Evolutionary conservation across 1,140 invertebrate species (phyloP), one percentile per base, ranked within the genome.

Genomic region (Drosophila nikananu): DNA sequence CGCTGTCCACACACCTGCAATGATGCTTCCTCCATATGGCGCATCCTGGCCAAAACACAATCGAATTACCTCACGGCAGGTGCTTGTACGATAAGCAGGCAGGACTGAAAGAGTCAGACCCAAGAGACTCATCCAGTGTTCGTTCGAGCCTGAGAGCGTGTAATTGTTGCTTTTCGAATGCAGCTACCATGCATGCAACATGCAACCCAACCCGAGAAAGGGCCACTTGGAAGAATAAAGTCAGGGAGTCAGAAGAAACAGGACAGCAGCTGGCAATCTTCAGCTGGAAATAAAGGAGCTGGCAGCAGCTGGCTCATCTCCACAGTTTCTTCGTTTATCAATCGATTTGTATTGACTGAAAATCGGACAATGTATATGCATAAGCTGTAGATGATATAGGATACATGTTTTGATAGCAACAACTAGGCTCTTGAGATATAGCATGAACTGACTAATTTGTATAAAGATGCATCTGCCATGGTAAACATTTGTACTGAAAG

Each of bases 261-360:
- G 64, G 49, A n/a, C 48, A 49, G 48, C 63, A 73, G 70, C 70
- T 73, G 70, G 52, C 37, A 42, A 51, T 73, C 54, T 73, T 72
- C 27, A 37, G 27, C 35, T 58, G 63, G 12, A 61, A 21, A 17
- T 41, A 39, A 57, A 35, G 63, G 30, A 60, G 41, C 52, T 13
- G n/a, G 27, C n/a, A n/a, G 65, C 67, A 72, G 68, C 68, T 72
- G 68, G 41, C 25, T 2, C 37, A 21, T 42, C 37, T 70, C 21
- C 2, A 30, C 48, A 68, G 65, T 35, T 68, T 68, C 46, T 55
- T 37, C 19, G 17, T 35, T 55, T 52, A 54, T 68, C 64, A 70
- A 70, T 68, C 37, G 46, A 68, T 70, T 35, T 64, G 41, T 75
- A 65, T 76, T 30, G 71, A 62, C 2, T 12, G 9, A n/a, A 65